Evolutionary conservation across 2,888 invertebrate species (phyloP).

Genomic region (Acleris cristana): DNA sequence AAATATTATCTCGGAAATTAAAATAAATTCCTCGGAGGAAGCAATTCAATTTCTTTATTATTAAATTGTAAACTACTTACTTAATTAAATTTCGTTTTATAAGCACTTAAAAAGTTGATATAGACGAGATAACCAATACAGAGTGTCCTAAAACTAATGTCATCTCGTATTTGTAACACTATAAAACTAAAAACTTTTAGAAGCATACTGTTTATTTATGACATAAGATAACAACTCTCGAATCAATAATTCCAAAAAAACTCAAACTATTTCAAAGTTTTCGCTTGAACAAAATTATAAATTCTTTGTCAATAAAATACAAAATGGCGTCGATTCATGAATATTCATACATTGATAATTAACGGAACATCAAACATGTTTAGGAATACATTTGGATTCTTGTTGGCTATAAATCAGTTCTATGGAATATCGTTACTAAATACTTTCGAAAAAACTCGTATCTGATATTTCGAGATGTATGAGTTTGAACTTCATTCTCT

Average conservation of each 20-base stretch:
- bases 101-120: too few relatives aligned
- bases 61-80: too few relatives aligned
- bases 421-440: constrained; percentile 11
- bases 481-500: too few relatives aligned
- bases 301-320: constrained; percentile 24
- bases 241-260: background rate
- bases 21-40: too few relatives aligned
- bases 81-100: too few relatives aligned
- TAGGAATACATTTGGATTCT: constrained; percentile 27
- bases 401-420: constrained; percentile 28
- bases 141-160: too few relatives aligned
- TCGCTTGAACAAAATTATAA: constrained; percentile 22
- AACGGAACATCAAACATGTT: constrained; percentile 34
- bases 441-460: too few relatives aligned
- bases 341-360: constrained; percentile 31
- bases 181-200: background rate
- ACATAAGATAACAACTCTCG: background rate
- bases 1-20: too few relatives aligned
- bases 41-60: too few relatives aligned
- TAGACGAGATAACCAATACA: too few relatives aligned
- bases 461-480: too few relatives aligned
- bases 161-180: too few relatives aligned
- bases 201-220: background rate
- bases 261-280: constrained; percentile 18
- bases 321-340: constrained; percentile 30